Evolutionary conservation across 2,888 invertebrate genomes (phyloP).

Genomic region (Perdita meconis): DNA sequence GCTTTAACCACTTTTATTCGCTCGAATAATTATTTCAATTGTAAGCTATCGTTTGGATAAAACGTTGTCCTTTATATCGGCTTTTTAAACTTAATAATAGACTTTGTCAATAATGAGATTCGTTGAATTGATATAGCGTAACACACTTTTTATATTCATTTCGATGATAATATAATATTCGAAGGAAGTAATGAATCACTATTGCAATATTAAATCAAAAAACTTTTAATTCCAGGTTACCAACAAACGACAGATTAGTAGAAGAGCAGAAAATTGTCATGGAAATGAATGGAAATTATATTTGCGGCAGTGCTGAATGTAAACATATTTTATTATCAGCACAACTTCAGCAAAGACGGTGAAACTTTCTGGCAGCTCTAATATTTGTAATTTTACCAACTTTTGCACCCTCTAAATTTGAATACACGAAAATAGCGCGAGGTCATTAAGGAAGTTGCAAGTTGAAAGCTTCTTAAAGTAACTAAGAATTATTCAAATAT

Average conservation of each 20-base stretch:
- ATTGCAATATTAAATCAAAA: background rate
- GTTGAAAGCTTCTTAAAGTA: slow-evolving; percentile 7
- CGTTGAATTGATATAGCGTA: too few relatives aligned
- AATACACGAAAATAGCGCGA: slow-evolving; percentile 14
- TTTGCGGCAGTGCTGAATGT: slow-evolving; percentile 5
- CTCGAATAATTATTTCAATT: too few relatives aligned
- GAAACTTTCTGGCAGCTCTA: slow-evolving; percentile 7
- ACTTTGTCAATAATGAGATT: too few relatives aligned
- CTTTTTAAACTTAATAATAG: too few relatives aligned
- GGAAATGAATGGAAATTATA: slow-evolving; percentile 30
- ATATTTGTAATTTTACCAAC: slow-evolving; percentile 15
- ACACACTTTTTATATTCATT: background rate
- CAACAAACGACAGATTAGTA: background rate
- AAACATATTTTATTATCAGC: background rate
- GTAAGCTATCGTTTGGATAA: too few relatives aligned
- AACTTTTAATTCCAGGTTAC: background rate
- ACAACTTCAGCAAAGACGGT: background rate
- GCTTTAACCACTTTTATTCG: background rate
- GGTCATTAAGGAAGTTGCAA: background rate
- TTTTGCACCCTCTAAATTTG: slow-evolving; percentile 9
- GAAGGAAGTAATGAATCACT: background rate
- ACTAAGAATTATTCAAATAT: slow-evolving; percentile 26
- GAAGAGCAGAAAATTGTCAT: background rate
- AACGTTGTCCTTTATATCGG: too few relatives aligned
- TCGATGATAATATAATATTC: background rate